These are phyloP conservation scores for Troides aeacus DNA, from an alignment of 2,888 invertebrate species.

Conservation along the genomic window DNA sequence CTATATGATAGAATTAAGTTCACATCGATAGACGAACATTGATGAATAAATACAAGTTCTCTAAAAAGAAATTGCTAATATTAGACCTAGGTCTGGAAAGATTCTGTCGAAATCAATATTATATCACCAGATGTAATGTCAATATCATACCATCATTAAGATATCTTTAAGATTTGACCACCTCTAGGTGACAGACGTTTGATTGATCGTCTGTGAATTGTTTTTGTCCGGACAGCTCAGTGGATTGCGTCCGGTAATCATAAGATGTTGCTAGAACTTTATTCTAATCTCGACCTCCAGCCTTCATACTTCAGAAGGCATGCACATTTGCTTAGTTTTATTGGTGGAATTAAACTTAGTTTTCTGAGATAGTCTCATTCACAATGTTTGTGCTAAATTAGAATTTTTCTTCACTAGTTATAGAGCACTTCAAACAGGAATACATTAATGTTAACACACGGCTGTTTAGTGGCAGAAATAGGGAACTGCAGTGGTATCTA, in stretches of 20 bases:
- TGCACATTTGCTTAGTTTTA: background rate
- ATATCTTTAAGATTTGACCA: background rate
- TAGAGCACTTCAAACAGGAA: too few relatives aligned
- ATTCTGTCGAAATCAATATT: background rate
- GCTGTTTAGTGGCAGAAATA: too few relatives aligned
- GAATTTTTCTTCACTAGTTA: too few relatives aligned
- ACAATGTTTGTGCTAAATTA: too few relatives aligned
- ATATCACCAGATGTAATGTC: background rate
- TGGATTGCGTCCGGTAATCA: constrained; percentile 21
- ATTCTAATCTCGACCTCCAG: constrained; percentile 13
- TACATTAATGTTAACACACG: too few relatives aligned
- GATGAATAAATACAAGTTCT: too few relatives aligned
- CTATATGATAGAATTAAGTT: too few relatives aligned
- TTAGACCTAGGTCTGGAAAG: background rate
- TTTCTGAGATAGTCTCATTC: too few relatives aligned
- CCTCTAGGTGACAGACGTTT: background rate
- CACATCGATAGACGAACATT: too few relatives aligned
- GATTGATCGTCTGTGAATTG: constrained; percentile 14
- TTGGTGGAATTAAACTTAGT: background rate
- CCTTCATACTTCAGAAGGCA: background rate
- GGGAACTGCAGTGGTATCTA: too few relatives aligned
- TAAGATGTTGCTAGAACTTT: constrained; percentile 8
- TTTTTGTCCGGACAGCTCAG: constrained; percentile 4
- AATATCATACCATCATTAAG: background rate
- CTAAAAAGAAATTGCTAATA: too few relatives aligned